Conservation (phyloP, 2,113 vertebrate genomes). For the Bufo bufo region DNA sequence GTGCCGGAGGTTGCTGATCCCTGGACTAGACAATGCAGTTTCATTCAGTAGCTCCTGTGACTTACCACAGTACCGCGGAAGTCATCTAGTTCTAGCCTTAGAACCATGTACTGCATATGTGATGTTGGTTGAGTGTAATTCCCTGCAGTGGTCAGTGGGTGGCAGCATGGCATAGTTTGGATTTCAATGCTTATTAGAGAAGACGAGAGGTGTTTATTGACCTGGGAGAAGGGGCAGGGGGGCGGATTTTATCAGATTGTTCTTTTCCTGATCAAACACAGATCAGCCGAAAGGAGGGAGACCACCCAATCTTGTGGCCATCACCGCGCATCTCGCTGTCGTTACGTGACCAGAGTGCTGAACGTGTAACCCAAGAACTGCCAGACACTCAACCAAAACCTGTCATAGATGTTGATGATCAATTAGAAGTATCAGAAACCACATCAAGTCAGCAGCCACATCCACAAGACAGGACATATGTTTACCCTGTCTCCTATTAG, state of each 20-base stretch:
- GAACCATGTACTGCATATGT: background rate
- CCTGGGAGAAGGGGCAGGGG: conserved; percentile 38
- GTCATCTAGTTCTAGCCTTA: background rate
- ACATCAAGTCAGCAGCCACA: no score
- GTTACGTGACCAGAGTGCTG: conserved; percentile 44
- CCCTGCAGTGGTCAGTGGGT: background rate
- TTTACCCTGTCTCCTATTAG: background rate
- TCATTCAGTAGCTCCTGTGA: no score
- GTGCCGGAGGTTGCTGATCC: no score
- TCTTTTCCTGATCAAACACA: conserved; percentile 59
- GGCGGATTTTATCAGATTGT: conserved; percentile 59
- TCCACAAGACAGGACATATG: background rate
- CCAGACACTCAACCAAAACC: background rate
- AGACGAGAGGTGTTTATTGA: conserved; percentile 54
- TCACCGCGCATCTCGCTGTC: conserved; percentile 19
- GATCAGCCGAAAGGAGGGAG: conserved; percentile 53
- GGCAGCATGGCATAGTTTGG: conserved; percentile 31
- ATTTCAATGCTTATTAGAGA: conserved; percentile 46
- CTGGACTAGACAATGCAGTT: no score
- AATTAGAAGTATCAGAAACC: background rate
- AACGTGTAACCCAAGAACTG: conserved; percentile 25
- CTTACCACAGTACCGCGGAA: background rate
- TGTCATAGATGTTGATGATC: background rate
- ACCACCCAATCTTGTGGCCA: conserved; percentile 49
- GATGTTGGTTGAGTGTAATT: background rate